Conservation (phyloP, 1,140 invertebrate species). For the Polypedilum pembai region DNA sequence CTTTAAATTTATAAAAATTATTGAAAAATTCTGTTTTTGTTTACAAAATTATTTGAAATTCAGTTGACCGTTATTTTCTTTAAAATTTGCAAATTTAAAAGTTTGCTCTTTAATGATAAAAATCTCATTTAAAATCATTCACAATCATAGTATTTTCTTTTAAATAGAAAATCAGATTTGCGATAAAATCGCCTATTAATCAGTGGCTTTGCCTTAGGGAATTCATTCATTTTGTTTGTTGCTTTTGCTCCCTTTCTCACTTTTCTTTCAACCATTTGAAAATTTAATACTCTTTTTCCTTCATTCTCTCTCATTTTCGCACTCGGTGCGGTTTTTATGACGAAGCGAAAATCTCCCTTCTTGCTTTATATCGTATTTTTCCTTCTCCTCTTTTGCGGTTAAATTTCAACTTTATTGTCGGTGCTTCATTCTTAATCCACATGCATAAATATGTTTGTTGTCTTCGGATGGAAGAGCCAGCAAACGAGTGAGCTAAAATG, state of each 20-base stretch:
- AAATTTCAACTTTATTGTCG: slow-evolving; percentile 5
- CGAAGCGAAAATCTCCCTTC: neutral
- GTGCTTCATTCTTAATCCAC: slow-evolving; percentile 10
- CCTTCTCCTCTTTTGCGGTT: neutral
- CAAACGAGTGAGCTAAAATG: neutral
- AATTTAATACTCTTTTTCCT: neutral
- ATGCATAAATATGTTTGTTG: neutral
- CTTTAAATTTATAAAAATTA: too few species aligned
- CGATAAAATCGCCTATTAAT: too few species aligned
- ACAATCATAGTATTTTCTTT: too few species aligned
- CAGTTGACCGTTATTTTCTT: too few species aligned
- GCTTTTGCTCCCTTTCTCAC: neutral
- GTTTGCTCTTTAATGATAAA: too few species aligned
- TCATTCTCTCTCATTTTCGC: neutral
- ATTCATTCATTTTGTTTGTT: neutral
- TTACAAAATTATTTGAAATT: too few species aligned
- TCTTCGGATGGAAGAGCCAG: neutral
- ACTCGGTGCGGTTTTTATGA: neutral
- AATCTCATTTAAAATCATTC: too few species aligned
- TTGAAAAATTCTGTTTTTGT: too few species aligned
- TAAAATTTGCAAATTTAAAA: too few species aligned
- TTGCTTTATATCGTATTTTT: neutral
- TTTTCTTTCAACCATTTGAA: neutral
- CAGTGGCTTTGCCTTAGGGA: neutral
- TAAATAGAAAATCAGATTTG: too few species aligned